A percentile compares a stretch with the other conserved stretches of the same genome.
These are phyloP conservation scores for Heliconius hewitsoni DNA, from an alignment of 1,140 invertebrate species.

Conservation along the genomic window DNA sequence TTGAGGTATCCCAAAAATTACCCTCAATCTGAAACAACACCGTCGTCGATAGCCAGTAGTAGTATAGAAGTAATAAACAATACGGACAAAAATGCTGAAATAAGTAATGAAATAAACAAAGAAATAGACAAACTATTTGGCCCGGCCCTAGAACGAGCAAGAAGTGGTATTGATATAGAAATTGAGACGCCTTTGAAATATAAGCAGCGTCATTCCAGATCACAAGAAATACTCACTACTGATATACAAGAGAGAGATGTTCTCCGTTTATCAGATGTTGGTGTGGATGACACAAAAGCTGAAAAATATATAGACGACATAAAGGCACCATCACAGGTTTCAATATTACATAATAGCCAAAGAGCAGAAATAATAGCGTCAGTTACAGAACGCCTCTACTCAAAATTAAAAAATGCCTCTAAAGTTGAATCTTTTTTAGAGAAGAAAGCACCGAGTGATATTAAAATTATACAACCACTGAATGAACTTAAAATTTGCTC, in stretches of 20 bases:
- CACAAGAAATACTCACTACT: constrained; percentile 73
- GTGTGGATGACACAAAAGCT: constrained; percentile 50
- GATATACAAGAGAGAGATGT: constrained; percentile 39
- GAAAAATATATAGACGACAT: constrained; percentile 43
- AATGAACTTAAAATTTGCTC: constrained; percentile 81
- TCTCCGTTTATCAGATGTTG: constrained; percentile 42
- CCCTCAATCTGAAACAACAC: constrained; percentile 58
- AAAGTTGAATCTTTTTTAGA: constrained; percentile 69
- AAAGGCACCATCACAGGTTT: constrained; percentile 40
- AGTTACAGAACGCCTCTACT: constrained; percentile 86
- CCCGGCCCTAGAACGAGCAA: constrained; percentile 69
- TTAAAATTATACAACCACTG: constrained; percentile 58
- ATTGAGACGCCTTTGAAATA: constrained; percentile 63
- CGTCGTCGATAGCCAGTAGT: constrained; percentile 59
- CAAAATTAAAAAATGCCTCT: constrained; percentile 81
- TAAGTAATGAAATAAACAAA: constrained; percentile 63
- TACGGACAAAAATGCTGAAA: constrained; percentile 53
- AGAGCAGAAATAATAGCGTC: constrained; percentile 86
- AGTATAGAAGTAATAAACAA: constrained; percentile 59
- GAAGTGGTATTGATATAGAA: constrained; percentile 73
- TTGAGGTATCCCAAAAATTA: constrained; percentile 49
- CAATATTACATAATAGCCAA: constrained; percentile 73
- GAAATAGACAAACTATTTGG: constrained; percentile 75
- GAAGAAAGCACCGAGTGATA: constrained; percentile 49
- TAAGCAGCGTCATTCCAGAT: constrained; percentile 72